Evolutionary conservation across 2,797 vertebrate genomes (phyloP).

Genomic region (Myotis pilosus): DNA sequence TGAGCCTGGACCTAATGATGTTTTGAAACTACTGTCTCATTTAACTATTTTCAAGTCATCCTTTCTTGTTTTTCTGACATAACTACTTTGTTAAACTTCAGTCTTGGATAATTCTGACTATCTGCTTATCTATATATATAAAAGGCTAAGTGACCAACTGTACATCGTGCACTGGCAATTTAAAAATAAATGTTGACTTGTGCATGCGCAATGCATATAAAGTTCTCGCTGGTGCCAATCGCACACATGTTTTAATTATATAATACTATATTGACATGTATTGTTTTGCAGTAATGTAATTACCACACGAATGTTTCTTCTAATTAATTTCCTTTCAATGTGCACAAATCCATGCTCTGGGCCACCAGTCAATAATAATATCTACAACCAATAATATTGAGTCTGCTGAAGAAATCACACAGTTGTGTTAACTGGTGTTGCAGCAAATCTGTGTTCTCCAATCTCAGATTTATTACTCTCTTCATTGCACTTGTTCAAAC

Average conservation of each 20-base stretch:
- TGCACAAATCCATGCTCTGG: too few species aligned
- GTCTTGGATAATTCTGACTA: not conserved
- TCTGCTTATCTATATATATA: not conserved
- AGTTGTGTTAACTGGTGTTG: not conserved
- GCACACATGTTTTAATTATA: too few species aligned
- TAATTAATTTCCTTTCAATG: too few species aligned
- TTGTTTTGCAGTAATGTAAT: too few species aligned
- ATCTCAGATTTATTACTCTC: not conserved
- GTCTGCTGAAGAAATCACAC: not conserved
- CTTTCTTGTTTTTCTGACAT: not conserved
- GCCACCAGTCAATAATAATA: not conserved
- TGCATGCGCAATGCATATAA: too few species aligned
- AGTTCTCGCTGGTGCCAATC: too few species aligned
- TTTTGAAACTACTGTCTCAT: conserved; percentile 2
- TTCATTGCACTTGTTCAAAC: not conserved
- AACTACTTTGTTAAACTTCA: not conserved
- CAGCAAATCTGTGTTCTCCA: conserved; percentile 22
- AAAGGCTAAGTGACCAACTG: too few species aligned
- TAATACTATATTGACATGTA: too few species aligned
- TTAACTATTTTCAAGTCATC: not conserved
- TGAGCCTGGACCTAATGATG: not conserved
- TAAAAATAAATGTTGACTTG: too few species aligned
- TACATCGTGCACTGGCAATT: too few species aligned
- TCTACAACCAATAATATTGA: conserved; percentile 28
- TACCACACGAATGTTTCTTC: too few species aligned